Percentiles rank a stretch among this genome's conserved stretches.
These are phyloP conservation scores for Hartigia nigra DNA, from an alignment of 2,888 invertebrate genomes.

Conservation along the genomic window DNA sequence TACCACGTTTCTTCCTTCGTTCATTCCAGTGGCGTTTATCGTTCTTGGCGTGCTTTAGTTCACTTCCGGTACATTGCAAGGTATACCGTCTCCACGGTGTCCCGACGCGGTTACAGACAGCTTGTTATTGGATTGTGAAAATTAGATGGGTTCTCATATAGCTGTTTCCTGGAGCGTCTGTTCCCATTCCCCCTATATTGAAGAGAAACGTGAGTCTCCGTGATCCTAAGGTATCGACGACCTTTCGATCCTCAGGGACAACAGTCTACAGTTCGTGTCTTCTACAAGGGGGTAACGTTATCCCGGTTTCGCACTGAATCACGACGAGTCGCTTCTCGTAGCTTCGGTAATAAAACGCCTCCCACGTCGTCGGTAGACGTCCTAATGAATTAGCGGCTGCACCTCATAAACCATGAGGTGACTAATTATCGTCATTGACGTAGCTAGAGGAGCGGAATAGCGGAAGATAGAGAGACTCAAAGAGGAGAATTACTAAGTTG, in stretches of 20 bases:
- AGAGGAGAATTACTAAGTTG: constrained; percentile 12
- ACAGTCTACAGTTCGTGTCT: not conserved
- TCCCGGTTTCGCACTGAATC: not conserved
- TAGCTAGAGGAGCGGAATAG: constrained; percentile 27
- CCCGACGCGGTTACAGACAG: not conserved
- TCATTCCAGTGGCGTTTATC: not conserved
- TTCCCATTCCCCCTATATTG: not conserved
- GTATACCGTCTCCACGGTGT: not conserved
- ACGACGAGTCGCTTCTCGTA: not conserved
- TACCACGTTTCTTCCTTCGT: not conserved
- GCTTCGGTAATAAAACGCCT: not conserved
- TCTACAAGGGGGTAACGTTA: not conserved
- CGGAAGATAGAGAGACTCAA: constrained; percentile 24
- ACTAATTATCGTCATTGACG: constrained; percentile 40
- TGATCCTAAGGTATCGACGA: not conserved
- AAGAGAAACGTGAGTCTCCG: not conserved
- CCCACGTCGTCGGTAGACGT: constrained; percentile 13
- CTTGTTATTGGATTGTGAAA: not conserved
- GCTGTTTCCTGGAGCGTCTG: not conserved
- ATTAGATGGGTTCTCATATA: not conserved
- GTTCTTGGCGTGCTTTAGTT: not conserved
- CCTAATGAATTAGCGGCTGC: constrained; percentile 26
- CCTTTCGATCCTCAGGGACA: not conserved
- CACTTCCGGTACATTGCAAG: not conserved
- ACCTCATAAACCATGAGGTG: constrained; percentile 31